A percentile compares a stretch with the other conserved stretches of the same genome.
phyloP scores from a whole-genome alignment of 2,797 vertebrate genomes.

The Adrianichthys oophorus region DNA sequence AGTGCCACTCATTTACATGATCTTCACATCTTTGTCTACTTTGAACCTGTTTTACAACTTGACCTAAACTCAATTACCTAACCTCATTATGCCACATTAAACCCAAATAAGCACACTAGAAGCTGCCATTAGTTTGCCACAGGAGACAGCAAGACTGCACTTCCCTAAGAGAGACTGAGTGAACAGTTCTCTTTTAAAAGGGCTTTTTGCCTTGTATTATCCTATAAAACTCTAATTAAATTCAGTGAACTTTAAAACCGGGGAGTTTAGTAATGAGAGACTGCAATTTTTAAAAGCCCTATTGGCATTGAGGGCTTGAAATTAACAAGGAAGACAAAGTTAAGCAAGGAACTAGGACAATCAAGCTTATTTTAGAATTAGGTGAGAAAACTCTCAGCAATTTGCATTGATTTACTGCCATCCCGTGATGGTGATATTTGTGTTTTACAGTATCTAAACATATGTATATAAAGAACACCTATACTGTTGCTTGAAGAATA shows the following conservation, averaged over 20 bases:
- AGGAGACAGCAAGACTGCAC: constrained; percentile 67
- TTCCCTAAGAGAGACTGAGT: constrained; percentile 70
- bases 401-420: constrained; percentile 2
- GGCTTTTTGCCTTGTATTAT: constrained; percentile 75
- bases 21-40: constrained; percentile 71
- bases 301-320: constrained; percentile 51
- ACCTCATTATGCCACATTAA: constrained; percentile 84
- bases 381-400: constrained; percentile 1
- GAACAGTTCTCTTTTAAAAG: constrained; percentile 72
- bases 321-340: constrained; percentile 46
- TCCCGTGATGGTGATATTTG: too few species aligned
- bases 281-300: constrained; percentile 58
- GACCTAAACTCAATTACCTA: constrained; percentile 83
- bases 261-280: constrained; percentile 67
- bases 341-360: constrained; percentile 28
- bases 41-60: constrained; percentile 81
- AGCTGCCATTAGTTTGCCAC: constrained; percentile 75
- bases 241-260: constrained; percentile 78
- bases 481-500: not conserved
- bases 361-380: constrained; percentile 17
- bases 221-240: constrained; percentile 82
- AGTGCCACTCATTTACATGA: constrained; percentile 74
- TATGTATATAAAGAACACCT: too few species aligned
- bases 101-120: constrained; percentile 80
- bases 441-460: too few species aligned